A percentile compares a stretch with the other conserved stretches of the same genome.
Conservation (phyloP, 2,797 vertebrate species). For the Silurus lanzhouensis region DNA sequence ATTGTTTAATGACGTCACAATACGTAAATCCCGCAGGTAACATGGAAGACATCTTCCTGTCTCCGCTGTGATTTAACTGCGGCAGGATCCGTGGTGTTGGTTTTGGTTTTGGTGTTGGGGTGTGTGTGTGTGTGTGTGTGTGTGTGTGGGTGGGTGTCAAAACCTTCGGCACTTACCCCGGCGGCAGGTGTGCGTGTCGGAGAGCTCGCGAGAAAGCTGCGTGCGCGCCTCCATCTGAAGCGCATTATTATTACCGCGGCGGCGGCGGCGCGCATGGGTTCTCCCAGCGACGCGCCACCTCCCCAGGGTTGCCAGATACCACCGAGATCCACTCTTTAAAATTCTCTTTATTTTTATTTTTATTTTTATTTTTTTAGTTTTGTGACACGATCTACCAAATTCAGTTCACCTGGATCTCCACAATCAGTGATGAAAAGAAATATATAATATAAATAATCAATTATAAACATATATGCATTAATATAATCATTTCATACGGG, state of each 20-base stretch:
- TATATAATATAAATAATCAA: too few relatives aligned
- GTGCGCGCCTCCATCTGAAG: slow-evolving; percentile 13
- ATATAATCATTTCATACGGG: too few relatives aligned
- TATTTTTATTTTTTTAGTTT: too few relatives aligned
- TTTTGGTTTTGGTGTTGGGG: too few relatives aligned
- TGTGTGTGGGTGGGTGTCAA: too few relatives aligned
- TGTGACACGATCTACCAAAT: too few relatives aligned
- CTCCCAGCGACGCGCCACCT: background rate
- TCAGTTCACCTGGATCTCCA: too few relatives aligned
- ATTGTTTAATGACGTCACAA: slow-evolving; percentile 18
- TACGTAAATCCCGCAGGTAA: background rate
- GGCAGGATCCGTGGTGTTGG: background rate
- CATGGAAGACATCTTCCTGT: background rate
- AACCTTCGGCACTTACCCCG: background rate
- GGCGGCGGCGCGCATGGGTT: background rate
- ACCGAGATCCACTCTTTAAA: too few relatives aligned
- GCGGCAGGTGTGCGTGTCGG: background rate
- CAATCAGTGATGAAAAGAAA: too few relatives aligned
- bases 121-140: too few relatives aligned
- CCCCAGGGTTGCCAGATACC: background rate
- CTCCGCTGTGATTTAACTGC: background rate
- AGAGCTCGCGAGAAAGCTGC: background rate
- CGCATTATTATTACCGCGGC: slow-evolving; percentile 1
- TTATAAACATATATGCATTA: too few relatives aligned
- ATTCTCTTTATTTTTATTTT: too few relatives aligned